Conservation (phyloP, 2,888 invertebrate genomes). For the Pegoplata infirma region DNA sequence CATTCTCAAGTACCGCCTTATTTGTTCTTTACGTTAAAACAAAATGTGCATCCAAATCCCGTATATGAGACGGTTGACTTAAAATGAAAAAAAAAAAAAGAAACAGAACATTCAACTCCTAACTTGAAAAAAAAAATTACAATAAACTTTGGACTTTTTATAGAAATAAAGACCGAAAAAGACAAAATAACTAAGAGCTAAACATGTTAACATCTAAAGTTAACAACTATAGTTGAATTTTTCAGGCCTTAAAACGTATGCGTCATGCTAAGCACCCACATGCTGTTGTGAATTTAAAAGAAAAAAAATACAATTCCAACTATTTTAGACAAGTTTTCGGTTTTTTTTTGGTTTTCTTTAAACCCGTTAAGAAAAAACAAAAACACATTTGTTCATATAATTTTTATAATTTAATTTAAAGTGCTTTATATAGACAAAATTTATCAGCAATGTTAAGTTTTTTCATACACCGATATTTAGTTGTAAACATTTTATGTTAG, state of each 20-base stretch:
- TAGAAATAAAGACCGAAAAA: neutral
- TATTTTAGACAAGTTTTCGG: neutral
- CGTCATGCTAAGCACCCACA: conserved; percentile 51
- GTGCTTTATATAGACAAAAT: conserved; percentile 20
- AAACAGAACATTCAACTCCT: conserved; percentile 43
- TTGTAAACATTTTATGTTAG: conserved; percentile 15
- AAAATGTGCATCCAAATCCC: conserved; percentile 37
- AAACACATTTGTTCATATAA: conserved; percentile 27
- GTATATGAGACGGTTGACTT: neutral
- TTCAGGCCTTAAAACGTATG: conserved; percentile 7
- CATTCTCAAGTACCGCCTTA: conserved; percentile 28
- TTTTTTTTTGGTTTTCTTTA: too few species aligned
- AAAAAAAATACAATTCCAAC: neutral
- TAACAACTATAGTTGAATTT: conserved; percentile 8
- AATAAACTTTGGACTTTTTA: conserved; percentile 46
- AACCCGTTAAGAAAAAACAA: neutral
- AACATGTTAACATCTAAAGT: conserved; percentile 35
- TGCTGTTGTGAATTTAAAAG: conserved; percentile 12
- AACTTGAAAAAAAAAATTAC: too few species aligned
- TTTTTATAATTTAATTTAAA: conserved; percentile 24
- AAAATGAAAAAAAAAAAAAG: too few species aligned
- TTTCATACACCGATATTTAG: neutral
- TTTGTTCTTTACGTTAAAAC: conserved; percentile 12
- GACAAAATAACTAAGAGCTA: conserved; percentile 1
- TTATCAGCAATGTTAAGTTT: neutral